Base-by-base conservation (phyloP, 2,113 vertebrate genomes). In the Peromyscus polionotus region DNA sequence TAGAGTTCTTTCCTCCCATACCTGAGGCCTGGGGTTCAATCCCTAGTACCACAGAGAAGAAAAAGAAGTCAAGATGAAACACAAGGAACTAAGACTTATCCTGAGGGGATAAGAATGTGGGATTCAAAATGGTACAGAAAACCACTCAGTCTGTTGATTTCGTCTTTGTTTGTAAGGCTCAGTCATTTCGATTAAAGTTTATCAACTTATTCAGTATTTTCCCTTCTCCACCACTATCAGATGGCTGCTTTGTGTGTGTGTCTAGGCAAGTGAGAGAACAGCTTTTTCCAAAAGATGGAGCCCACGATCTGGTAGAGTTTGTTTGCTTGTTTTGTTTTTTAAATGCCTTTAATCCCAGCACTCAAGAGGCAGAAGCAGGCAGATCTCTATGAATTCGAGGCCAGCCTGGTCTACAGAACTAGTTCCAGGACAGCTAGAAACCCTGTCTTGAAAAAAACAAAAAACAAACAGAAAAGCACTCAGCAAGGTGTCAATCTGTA, bases 221-320 rank as follows among this genome's bases (percentile, higher is more conserved):
- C 39, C 42, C 75, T 12, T 63, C 61, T 63, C 7, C 42, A 77
- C 61, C 31, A 86, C 59, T 73, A 89, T 54, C 26, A 48, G 20
- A 63, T 39, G n/a, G 75, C 33, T 83, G 9, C 39, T 72, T 91
- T 57, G 73, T 75, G 9, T 36, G 9, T 36, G 31, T 39, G 10
- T 24, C 26, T 87, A 83, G 51, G 14, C 33, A 92, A 90, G 9
- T 89, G 61, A 96, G 39, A 95, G 5, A 96, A 85, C n/a, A 16
- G 39, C 24, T 42, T 84, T 84, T 63, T 63, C 81, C 33, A 79
- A 95, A 89, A 42, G 28, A 92, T 77, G 14, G 84, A 61, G 9
- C 26, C 54, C 36, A 75, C 26, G 13, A 91, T 39, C n/a, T 91
- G 26, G 17, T 42, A 93, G 24, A 73, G 17, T 93, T 67, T 42